phyloP scores from a whole-genome alignment of 2,888 invertebrate genomes.

The Danaus chrysippus region DNA sequence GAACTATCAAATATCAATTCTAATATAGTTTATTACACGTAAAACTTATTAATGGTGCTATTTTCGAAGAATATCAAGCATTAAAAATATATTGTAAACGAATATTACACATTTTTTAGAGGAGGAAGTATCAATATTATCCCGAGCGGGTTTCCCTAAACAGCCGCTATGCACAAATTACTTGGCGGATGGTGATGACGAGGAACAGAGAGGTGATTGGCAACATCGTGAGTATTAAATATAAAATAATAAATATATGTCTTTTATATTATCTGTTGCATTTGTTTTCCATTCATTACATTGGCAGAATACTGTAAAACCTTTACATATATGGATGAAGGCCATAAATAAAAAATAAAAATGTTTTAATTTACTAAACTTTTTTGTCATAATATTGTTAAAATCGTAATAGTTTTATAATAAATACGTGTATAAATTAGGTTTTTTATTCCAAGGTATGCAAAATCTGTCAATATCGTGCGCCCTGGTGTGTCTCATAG shows the following conservation, averaged over 20 bases:
- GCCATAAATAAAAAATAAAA: no score
- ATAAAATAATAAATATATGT: not conserved
- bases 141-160: conserved; percentile 82
- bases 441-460: conserved; percentile 84
- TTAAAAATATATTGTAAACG: not conserved
- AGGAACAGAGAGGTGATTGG: conserved; percentile 89
- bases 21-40: no score
- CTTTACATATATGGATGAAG: no score
- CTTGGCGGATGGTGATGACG: conserved; percentile 84
- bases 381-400: no score
- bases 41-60: no score
- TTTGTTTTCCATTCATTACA: not conserved
- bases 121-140: conserved; percentile 84
- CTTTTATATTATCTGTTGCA: not conserved
- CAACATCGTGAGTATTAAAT: conserved; percentile 82
- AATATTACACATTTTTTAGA: conserved; percentile 57
- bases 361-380: no score
- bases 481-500: conserved; percentile 93
- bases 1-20: conserved; percentile 6
- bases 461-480: conserved; percentile 97
- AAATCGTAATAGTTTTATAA: no score
- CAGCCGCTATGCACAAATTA: conserved; percentile 89
- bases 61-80: not conserved
- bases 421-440: no score
- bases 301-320: not conserved